Percentiles rank a stretch among this genome's conserved stretches.
These are phyloP conservation scores for Mus minutoides DNA, from an alignment of 2,797 vertebrate genomes.

Conservation along the genomic window DNA sequence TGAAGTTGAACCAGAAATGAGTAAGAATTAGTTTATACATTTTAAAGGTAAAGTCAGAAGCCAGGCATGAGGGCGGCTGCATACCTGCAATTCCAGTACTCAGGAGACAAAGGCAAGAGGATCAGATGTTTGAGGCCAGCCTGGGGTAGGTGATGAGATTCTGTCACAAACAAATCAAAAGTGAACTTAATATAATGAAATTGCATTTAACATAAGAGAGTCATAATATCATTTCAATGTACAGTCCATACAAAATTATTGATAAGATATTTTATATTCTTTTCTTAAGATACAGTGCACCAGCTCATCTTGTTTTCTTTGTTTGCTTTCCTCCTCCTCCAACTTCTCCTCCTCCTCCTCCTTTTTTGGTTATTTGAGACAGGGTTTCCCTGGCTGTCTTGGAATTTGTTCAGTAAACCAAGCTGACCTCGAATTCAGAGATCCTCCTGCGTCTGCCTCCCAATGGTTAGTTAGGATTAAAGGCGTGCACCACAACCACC, in stretches of 20 bases:
- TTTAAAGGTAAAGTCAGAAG: background rate
- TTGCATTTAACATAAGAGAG: constrained; percentile 57
- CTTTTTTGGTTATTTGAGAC: background rate
- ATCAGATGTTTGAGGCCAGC: background rate
- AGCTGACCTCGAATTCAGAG: background rate
- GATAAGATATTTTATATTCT: constrained; percentile 23
- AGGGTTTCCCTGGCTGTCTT: background rate
- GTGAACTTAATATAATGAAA: constrained; percentile 50
- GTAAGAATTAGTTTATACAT: constrained; percentile 33
- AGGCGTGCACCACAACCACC: background rate
- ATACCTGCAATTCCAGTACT: background rate
- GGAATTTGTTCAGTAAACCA: background rate
- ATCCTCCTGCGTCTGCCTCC: background rate
- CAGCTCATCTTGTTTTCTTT: background rate
- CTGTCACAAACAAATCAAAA: background rate
- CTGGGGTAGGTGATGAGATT: background rate
- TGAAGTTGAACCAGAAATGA: constrained; percentile 43
- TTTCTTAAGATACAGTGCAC: background rate
- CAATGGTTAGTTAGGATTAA: background rate
- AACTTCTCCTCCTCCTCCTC: too few species aligned
- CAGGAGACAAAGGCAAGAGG: background rate
- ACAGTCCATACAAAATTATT: constrained; percentile 38
- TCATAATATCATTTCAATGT: constrained; percentile 45
- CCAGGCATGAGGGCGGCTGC: background rate
- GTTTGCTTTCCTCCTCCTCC: background rate